Percentiles rank a stretch among this genome's conserved stretches.
Conservation (phyloP, 2,113 vertebrate genomes). For the Indicator indicator region DNA sequence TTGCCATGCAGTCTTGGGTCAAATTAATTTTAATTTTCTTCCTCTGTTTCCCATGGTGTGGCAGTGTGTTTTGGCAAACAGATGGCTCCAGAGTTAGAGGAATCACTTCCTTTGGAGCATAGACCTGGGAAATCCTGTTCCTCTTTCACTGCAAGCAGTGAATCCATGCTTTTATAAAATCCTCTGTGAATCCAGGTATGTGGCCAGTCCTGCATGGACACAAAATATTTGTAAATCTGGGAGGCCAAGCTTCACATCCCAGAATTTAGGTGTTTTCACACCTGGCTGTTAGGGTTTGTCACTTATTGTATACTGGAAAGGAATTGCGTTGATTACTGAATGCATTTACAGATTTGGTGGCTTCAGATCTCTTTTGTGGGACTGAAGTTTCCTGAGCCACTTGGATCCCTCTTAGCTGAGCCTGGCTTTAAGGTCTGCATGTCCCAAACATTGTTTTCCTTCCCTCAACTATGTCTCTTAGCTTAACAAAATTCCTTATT, state of each 20-base stretch:
- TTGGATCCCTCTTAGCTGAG: background rate
- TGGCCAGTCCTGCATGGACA: background rate
- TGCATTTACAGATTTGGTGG: accelerated
- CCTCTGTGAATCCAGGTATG: background rate
- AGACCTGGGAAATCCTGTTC: background rate
- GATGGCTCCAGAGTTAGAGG: accelerated
- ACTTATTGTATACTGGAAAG: accelerated
- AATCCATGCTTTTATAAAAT: background rate
- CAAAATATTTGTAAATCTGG: background rate
- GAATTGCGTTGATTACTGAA: background rate
- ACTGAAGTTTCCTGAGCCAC: background rate
- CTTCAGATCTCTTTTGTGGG: background rate
- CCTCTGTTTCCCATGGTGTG: background rate
- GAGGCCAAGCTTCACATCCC: background rate
- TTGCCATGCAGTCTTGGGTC: background rate
- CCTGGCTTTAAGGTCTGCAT: background rate
- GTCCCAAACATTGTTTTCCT: background rate
- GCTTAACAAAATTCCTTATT: background rate
- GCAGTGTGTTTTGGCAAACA: background rate
- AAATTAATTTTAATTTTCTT: background rate
- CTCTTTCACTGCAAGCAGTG: background rate
- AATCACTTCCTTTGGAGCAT: background rate
- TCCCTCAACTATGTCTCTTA: accelerated
- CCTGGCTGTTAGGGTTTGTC: background rate
- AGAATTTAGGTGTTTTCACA: background rate